Evolutionary conservation across 2,113 vertebrate genomes (phyloP), one percentile per base, ranked within the genome.

Genomic region (Xiphophorus maculatus): DNA sequence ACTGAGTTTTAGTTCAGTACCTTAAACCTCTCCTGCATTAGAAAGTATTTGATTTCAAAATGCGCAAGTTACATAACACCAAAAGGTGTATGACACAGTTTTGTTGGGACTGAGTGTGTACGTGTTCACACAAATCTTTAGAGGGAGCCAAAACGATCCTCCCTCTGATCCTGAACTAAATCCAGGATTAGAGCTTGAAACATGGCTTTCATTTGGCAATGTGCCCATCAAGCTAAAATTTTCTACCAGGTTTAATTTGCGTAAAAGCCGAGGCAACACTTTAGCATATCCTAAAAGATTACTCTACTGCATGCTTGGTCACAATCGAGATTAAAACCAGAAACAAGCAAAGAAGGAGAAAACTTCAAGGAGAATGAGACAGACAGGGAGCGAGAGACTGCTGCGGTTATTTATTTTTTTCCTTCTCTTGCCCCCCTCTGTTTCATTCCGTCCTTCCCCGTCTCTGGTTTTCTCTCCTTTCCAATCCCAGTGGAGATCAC

Each of bases 401-500:
- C 64, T 87, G 74, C 7, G n/a, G 51, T 17, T 25, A 73, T 63
- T 3, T 29, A 28, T 51, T 51, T 44, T 71, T 48, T 48, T 63
- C 68, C 25, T 42, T 15, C 40, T 19, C 44, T 48, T 48, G 15
- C 44, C 42, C 71, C 71, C 10, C 15, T 42, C 58, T 19, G 4
- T 32, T 66, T 61, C 78, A 71, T 76, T 80, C 70, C 6, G 72
- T 77, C 74, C 54, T 63, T 77, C 77, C 40, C 60, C 63, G 44
- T 64, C 77, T 80, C 84, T 68, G 72, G 28, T 74, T 81, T 71
- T 40, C 70, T 75, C 77, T 71, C 75, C 82, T 88, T 76, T 84
- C 74, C 82, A 74, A 10, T 82, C 87, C 86, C 79, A 48, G 83
- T 65, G 30, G 89, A 93, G 91, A 90, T 94, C 92, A 93, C 92